These are phyloP conservation scores for Scrobipalpa atriplicella DNA, from an alignment of 2,888 invertebrate genomes.

Conservation along the genomic window DNA sequence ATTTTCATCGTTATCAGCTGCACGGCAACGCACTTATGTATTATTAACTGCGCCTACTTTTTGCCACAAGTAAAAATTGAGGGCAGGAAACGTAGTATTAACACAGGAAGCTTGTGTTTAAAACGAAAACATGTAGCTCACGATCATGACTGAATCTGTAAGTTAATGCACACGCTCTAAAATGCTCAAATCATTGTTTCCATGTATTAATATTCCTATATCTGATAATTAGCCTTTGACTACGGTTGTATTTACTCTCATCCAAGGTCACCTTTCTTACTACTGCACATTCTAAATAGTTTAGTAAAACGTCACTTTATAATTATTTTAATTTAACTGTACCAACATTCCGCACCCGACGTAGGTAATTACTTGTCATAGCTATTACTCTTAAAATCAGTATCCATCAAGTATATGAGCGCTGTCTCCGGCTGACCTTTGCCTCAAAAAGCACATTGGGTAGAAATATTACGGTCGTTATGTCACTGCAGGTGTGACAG, in stretches of 20 bases:
- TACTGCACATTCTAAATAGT: constrained; percentile 8
- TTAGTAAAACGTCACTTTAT: neutral
- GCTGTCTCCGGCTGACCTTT: constrained; percentile 23
- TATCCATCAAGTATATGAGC: neutral
- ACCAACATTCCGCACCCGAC: neutral
- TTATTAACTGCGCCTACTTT: constrained; percentile 19
- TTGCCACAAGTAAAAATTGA: constrained; percentile 16
- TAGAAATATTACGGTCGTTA: constrained; percentile 29
- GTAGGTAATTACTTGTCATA: neutral
- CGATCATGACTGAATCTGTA: neutral
- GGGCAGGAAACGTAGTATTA: constrained; percentile 30
- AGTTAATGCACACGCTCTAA: neutral
- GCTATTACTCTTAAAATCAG: constrained; percentile 1
- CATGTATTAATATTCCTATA: neutral
- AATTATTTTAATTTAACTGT: neutral
- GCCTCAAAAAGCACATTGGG: constrained; percentile 29
- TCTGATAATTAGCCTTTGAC: neutral
- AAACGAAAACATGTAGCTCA: constrained; percentile 17
- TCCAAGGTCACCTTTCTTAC: neutral
- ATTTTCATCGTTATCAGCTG: constrained; percentile 12
- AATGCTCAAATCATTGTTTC: neutral
- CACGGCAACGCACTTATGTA: constrained; percentile 20
- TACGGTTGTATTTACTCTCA: neutral
- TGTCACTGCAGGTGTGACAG: constrained; percentile 34
- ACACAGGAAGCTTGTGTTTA: constrained; percentile 29